Evolutionary conservation across 1,140 invertebrate species (phyloP).

Genomic region (Meloidogyne floridensis): DNA sequence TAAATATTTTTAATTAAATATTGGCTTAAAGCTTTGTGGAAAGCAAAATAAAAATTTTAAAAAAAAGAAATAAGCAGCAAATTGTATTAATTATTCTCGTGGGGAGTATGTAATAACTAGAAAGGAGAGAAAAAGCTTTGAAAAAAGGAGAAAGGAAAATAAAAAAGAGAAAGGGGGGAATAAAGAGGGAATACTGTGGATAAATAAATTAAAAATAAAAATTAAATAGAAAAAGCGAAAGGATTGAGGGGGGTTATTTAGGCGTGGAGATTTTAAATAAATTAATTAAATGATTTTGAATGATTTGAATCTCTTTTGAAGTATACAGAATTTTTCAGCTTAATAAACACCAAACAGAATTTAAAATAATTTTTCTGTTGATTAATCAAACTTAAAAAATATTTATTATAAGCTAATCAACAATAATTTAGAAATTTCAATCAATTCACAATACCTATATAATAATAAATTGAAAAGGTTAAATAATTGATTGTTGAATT

Average conservation of each 20-base stretch:
- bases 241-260: neutral
- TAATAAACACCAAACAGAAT: no score
- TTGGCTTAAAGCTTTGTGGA: neutral
- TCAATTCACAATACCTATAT: no score
- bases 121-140: neutral
- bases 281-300: no score
- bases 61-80: neutral
- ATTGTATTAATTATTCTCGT: conserved; percentile 7
- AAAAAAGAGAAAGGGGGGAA: neutral
- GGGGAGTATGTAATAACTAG: neutral
- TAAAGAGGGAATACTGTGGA: neutral
- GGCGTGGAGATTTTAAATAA: no score
- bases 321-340: no score
- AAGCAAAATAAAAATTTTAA: neutral
- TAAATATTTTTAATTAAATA: conserved; percentile 3
- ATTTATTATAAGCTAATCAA: no score
- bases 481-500: no score
- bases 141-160: neutral
- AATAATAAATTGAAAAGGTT: no score
- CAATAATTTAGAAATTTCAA: no score
- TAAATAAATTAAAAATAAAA: neutral
- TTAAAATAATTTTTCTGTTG: no score
- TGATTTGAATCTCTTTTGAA: no score
- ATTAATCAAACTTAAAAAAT: no score
- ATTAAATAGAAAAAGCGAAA: neutral